Conservation (phyloP, 2,888 invertebrate species). For the Pinctada fucata region DNA sequence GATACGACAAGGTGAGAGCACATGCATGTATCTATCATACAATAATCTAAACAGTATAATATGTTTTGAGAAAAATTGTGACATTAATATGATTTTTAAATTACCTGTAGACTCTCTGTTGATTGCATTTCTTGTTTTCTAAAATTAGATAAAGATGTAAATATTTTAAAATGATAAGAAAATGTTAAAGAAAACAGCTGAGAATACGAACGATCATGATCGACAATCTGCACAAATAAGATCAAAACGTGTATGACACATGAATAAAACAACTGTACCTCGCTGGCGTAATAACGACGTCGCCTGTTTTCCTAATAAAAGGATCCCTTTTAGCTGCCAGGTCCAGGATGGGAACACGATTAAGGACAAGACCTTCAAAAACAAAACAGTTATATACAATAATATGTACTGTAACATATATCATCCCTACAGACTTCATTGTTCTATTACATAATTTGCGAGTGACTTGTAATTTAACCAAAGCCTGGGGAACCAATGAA, state of each 20-base stretch:
- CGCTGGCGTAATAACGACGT: slow-evolving; percentile 79
- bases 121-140: slow-evolving; percentile 61
- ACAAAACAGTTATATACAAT: not conserved
- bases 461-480: too few species aligned
- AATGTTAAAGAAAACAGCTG: not conserved
- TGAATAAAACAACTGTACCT: not conserved
- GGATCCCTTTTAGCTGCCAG: slow-evolving; percentile 88
- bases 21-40: too few species aligned
- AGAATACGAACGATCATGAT: too few species aligned
- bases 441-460: too few species aligned
- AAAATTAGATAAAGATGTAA: not conserved
- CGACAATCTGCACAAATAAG: too few species aligned
- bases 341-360: slow-evolving; percentile 90
- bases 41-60: too few species aligned
- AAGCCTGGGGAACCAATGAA: too few species aligned
- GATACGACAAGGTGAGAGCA: too few species aligned
- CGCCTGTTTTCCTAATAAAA: slow-evolving; percentile 87
- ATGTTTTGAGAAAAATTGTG: too few species aligned
- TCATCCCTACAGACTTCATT: too few species aligned
- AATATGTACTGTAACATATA: not conserved
- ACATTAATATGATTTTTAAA: slow-evolving; percentile 11
- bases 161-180: not conserved
- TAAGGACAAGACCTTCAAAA: slow-evolving; percentile 87
- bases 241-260: too few species aligned
- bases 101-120: slow-evolving; percentile 65